Percentiles rank a stretch among this genome's conserved stretches.
Evolutionary conservation across 2,113 vertebrate genomes (phyloP).

Genomic region (Phrynosoma platyrhinos): DNA sequence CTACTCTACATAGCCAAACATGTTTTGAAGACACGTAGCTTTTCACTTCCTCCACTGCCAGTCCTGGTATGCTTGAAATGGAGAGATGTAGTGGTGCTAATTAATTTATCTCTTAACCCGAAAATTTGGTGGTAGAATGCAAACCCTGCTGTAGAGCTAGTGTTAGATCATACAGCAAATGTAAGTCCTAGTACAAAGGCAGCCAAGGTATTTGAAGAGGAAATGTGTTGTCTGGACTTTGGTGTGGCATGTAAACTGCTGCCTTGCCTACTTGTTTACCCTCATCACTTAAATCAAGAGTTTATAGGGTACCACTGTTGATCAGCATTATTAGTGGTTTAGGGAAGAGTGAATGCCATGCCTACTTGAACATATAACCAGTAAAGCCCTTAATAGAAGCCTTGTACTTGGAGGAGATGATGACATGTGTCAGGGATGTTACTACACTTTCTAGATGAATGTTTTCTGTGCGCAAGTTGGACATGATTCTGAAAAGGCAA

Average conservation of each 20-base stretch:
- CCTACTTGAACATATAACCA: background rate
- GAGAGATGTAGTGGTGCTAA: background rate
- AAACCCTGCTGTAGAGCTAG: background rate
- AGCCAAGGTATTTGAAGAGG: background rate
- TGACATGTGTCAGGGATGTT: background rate
- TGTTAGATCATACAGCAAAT: background rate
- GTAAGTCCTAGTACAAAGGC: background rate
- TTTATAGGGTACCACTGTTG: background rate
- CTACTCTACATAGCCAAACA: background rate
- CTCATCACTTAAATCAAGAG: background rate
- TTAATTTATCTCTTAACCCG: background rate
- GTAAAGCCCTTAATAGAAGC: fast-evolving
- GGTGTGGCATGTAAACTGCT: background rate
- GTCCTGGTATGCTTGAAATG: background rate
- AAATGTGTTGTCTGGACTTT: background rate
- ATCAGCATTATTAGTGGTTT: background rate
- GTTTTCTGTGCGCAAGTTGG: background rate
- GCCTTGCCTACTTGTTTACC: background rate
- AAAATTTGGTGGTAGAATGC: background rate
- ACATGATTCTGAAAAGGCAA: background rate
- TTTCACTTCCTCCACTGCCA: background rate
- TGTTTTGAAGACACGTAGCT: background rate
- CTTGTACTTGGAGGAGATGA: background rate
- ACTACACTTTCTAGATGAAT: fast-evolving
- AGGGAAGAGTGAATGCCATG: background rate